phyloP scores from a whole-genome alignment of 2,888 invertebrate genomes.

The Stenurella melanura region DNA sequence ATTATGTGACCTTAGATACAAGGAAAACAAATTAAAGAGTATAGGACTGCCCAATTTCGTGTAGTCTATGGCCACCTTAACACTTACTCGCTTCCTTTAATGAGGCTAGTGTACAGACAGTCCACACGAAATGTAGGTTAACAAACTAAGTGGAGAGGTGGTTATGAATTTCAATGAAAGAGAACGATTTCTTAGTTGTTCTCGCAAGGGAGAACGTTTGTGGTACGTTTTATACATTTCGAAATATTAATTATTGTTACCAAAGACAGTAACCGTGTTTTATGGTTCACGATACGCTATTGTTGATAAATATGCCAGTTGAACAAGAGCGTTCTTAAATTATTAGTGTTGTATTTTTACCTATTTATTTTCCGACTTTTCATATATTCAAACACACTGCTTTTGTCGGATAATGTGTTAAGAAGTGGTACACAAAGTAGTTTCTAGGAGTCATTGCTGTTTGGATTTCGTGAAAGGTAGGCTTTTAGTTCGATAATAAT shows the following conservation, averaged over 20 bases:
- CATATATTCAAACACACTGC: neutral
- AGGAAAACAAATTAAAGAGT: too few species aligned
- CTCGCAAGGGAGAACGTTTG: conserved; percentile 33
- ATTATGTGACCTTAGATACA: too few species aligned
- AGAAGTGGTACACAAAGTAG: neutral
- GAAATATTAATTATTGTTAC: conserved; percentile 13
- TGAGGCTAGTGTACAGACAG: conserved; percentile 44
- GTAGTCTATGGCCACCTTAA: conserved; percentile 30
- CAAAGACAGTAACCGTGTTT: neutral
- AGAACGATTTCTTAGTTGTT: conserved; percentile 44
- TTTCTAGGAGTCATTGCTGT: neutral
- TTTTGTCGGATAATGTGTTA: neutral
- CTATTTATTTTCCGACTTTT: neutral
- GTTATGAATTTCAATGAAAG: conserved; percentile 40
- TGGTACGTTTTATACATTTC: conserved; percentile 6
- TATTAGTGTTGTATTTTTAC: neutral
- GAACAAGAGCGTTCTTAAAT: neutral
- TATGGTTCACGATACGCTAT: neutral
- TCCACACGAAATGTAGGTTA: conserved; percentile 47
- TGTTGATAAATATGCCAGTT: neutral
- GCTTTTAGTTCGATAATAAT: neutral
- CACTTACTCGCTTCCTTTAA: conserved; percentile 36
- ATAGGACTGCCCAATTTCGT: too few species aligned
- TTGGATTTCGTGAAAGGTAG: conserved; percentile 17
- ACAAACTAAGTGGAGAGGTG: conserved; percentile 41